Conservation (phyloP, 1,140 invertebrate species). For the Euborellia annulipes region DNA sequence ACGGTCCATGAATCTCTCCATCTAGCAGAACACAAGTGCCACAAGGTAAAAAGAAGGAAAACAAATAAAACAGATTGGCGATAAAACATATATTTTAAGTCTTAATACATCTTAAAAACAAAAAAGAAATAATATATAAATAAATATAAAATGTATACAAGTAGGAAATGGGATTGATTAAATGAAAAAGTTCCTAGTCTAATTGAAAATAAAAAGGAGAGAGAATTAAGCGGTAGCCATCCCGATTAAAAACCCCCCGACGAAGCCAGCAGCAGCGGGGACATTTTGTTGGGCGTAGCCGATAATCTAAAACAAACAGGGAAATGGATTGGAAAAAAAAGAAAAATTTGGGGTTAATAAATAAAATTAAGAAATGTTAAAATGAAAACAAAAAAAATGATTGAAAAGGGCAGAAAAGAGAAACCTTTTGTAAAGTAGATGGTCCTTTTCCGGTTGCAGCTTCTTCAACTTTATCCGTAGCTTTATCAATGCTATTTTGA, state of each 20-base stretch:
- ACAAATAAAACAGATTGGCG: conserved; percentile 6
- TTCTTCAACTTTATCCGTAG: conserved; percentile 63
- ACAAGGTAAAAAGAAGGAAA: neutral
- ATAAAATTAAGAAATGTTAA: conserved; percentile 1
- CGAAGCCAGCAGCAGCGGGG: conserved; percentile 62
- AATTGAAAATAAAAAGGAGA: neutral
- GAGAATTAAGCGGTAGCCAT: conserved; percentile 42
- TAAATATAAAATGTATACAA: too few species aligned
- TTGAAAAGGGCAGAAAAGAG: conserved; percentile 8
- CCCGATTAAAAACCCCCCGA: conserved; percentile 72
- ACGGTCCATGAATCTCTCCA: conserved; percentile 56
- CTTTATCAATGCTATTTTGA: conserved; percentile 62
- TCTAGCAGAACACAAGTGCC: conserved; percentile 34
- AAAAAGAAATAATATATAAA: too few species aligned
- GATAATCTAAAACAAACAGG: conserved; percentile 48
- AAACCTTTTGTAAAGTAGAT: conserved; percentile 64
- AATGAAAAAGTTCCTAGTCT: conserved; percentile 8
- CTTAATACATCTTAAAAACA: too few species aligned
- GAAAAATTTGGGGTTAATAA: conserved; percentile 1
- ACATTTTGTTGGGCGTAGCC: conserved; percentile 57
- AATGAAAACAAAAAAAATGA: conserved; percentile 7
- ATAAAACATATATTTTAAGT: too few species aligned
- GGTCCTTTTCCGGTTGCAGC: conserved; percentile 51
- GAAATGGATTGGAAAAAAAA: conserved; percentile 9
- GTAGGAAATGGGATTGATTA: conserved; percentile 17